Conservation (phyloP, 64 coral and sea anemone genomes). For the Actinia equina region DNA sequence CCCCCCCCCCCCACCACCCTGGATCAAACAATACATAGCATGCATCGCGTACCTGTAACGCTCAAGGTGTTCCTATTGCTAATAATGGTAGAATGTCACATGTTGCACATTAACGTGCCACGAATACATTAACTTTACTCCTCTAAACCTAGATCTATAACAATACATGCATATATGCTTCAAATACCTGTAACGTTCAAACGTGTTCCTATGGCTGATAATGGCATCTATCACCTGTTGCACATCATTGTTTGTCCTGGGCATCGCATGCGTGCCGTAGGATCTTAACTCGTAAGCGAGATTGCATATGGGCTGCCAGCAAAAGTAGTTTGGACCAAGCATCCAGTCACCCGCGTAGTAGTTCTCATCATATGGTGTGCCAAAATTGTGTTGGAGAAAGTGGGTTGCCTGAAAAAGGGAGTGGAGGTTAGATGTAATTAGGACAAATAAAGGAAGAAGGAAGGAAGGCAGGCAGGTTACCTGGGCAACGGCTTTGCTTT, state of each 20-base stretch:
- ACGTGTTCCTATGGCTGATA: constrained; percentile 27
- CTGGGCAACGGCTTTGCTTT: constrained; percentile 43
- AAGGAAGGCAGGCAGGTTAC: neutral
- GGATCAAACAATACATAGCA: neutral
- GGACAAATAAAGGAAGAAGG: too few species aligned
- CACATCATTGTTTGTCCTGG: constrained; percentile 24
- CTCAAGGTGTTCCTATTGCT: constrained; percentile 26
- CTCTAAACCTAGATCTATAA: too few species aligned
- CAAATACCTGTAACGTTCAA: constrained; percentile 45
- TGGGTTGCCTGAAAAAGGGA: constrained; percentile 53
- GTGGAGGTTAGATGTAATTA: neutral
- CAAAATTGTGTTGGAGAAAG: constrained; percentile 74
- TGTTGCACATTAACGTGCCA: neutral
- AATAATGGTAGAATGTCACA: constrained; percentile 34
- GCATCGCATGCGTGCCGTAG: constrained; percentile 17
- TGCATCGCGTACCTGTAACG: constrained; percentile 32
- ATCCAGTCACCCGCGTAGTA: constrained; percentile 81
- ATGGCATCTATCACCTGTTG: constrained; percentile 48
- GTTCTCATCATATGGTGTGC: constrained; percentile 67
- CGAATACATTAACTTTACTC: too few species aligned
- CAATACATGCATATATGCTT: neutral
- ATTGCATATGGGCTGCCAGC: constrained; percentile 60
- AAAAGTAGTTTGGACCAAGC: constrained; percentile 87
- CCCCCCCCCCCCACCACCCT: too few species aligned
- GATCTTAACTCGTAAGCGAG: neutral